Percentiles rank a stretch among this genome's conserved stretches.
phyloP scores from a whole-genome alignment of 2,888 invertebrate species.

The Acleris literana region DNA sequence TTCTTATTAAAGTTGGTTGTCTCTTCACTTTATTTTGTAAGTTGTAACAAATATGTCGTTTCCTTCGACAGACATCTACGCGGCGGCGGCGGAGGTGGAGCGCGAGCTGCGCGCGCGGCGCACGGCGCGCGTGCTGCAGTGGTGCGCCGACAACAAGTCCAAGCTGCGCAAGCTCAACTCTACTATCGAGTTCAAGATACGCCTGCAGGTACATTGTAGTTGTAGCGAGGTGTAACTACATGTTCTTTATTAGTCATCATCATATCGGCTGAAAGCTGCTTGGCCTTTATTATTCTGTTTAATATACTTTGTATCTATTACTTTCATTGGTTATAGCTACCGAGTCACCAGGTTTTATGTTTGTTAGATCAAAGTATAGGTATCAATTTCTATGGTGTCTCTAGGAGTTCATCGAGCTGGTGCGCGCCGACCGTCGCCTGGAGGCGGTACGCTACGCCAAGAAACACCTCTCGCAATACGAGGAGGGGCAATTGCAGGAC shows the following conservation, averaged over 20 bases:
- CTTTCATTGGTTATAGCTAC: neutral
- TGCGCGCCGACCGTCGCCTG: constrained; percentile 92
- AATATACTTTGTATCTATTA: too few relatives aligned
- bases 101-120: constrained; percentile 91
- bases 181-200: constrained; percentile 96
- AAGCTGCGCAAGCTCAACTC: constrained; percentile 97
- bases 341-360: too few relatives aligned
- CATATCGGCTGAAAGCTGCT: too few relatives aligned
- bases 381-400: constrained; percentile 4
- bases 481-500: constrained; percentile 93
- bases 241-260: too few relatives aligned
- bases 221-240: too few relatives aligned
- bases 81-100: constrained; percentile 93
- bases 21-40: neutral
- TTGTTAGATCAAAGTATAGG: too few relatives aligned
- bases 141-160: constrained; percentile 98
- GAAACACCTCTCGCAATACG: constrained; percentile 94
- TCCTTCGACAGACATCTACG: constrained; percentile 86
- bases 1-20: neutral
- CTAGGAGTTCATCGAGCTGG: constrained; percentile 97
- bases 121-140: constrained; percentile 94
- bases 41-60: too few relatives aligned
- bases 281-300: too few relatives aligned
- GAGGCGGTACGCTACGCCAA: constrained; percentile 98
- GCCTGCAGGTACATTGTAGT: constrained; percentile 80